These are phyloP conservation scores for Sympetrum striolatum DNA, from an alignment of 2,888 invertebrate species.

Conservation along the genomic window DNA sequence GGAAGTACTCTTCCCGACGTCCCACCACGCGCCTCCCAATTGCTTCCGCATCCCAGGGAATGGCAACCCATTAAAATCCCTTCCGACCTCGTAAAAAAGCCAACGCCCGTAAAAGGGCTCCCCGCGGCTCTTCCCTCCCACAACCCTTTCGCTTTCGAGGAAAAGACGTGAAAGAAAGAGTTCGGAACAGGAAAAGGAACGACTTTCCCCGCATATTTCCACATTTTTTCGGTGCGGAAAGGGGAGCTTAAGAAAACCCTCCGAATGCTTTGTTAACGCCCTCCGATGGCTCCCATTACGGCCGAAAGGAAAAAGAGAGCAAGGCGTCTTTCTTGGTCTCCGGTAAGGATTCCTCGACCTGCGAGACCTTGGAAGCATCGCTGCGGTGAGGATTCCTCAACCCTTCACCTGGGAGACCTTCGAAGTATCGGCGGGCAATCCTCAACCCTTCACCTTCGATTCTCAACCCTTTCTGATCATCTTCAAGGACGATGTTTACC, in stretches of 20 bases:
- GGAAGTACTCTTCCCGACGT: not conserved
- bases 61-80: not conserved
- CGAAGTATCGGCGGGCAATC: no score
- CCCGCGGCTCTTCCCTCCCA: not conserved
- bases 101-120: not conserved
- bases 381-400: not conserved
- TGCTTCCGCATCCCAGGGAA: not conserved
- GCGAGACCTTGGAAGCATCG: not conserved
- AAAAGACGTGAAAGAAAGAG: constrained; percentile 27
- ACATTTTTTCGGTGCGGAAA: not conserved
- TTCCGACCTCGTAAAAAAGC: not conserved
- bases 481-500: constrained; percentile 17
- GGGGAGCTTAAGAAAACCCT: not conserved
- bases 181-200: not conserved
- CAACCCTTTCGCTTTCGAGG: constrained; percentile 27
- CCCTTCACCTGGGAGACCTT: not conserved
- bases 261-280: not conserved
- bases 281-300: not conserved
- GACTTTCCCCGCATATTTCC: not conserved
- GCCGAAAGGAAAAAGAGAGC: not conserved
- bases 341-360: not conserved
- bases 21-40: not conserved
- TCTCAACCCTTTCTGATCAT: not conserved
- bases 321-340: not conserved
- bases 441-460: not conserved